Evolutionary conservation across 2,113 vertebrate genomes (phyloP), one percentile per base, ranked within the genome.

Genomic region (Rhynchomys soricoides): DNA sequence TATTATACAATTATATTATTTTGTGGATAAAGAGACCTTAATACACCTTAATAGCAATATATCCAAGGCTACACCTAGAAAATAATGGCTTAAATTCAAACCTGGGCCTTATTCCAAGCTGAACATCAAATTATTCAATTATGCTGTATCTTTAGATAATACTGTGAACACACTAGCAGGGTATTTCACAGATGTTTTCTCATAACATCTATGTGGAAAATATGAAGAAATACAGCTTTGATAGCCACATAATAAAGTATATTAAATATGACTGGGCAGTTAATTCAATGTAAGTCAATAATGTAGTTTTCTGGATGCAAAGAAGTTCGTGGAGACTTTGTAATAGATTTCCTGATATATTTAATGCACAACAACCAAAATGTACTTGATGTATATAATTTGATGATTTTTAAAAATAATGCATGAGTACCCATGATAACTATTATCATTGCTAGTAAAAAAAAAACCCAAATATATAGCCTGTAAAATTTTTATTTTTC

Each of bases 51-150:
- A 91, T 43, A 94, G 3, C 45, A 89, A 57, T 11, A 37, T 79
- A 73, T 31, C 3, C 48, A 62, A 91, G 17, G 12, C 1, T 59
- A 94, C 21, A 86, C 16, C 66, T 55, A 94, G 64, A 86, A 94
- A 94, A 26, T 77, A 73, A 78, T n/a, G 71, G 37, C 66, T n/a
- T 85, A 55, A 7, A 85, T 94, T 96, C n/a, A 70, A 94, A 91
- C 0, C 19, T 15, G 40, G 43, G 10, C 75, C 21, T 5, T 22
- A 64, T 24, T 85, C 11, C 52, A 89, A 89, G 94, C 45, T 6
- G 0, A 78, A 34, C 15, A 89, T 24, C 8, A 59, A 94, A 91
- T 73, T 40, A 77, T 74, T 93, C 79, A 71, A 82, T 8, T 62
- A 68, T 86, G 12, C 29, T 95, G 21, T 62, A 31, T 81, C 19